phyloP scores from a whole-genome alignment of 2,113 vertebrate genomes.

The Ursus arctos region DNA sequence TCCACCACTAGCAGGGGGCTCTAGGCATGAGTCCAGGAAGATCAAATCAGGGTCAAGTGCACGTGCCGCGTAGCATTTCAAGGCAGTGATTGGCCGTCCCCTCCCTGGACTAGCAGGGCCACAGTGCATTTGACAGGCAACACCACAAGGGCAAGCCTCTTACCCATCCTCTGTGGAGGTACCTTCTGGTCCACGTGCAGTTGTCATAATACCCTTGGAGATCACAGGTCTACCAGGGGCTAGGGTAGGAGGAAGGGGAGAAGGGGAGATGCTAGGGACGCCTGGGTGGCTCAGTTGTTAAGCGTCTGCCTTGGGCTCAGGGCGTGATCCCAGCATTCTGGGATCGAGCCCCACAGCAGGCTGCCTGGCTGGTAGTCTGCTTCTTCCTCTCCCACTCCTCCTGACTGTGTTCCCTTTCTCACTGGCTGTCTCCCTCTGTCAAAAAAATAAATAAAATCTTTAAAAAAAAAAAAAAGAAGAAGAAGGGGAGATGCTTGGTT shows the following conservation, averaged over 20 bases:
- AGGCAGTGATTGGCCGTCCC: neutral
- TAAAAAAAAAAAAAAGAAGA: no score
- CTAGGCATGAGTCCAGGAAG: neutral
- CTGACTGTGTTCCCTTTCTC: no score
- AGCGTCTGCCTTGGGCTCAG: no score
- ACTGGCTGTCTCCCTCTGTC: no score
- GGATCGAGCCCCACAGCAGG: no score
- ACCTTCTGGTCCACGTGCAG: neutral
- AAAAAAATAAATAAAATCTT: no score
- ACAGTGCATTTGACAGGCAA: neutral
- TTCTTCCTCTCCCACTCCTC: no score
- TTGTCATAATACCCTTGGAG: neutral
- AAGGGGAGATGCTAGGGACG: no score
- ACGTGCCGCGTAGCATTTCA: neutral
- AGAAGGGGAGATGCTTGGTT: neutral
- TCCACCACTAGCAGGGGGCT: neutral
- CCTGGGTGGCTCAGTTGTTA: no score
- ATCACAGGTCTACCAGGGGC: neutral
- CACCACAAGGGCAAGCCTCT: fast-evolving
- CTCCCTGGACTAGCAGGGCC: neutral
- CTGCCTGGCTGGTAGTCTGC: no score
- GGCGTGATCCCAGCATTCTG: no score
- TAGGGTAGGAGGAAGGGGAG: neutral
- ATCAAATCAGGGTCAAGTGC: neutral
- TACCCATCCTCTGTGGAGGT: neutral